Evolutionary conservation across 2,888 invertebrate genomes (phyloP).

Genomic region (Lingula anatina): DNA sequence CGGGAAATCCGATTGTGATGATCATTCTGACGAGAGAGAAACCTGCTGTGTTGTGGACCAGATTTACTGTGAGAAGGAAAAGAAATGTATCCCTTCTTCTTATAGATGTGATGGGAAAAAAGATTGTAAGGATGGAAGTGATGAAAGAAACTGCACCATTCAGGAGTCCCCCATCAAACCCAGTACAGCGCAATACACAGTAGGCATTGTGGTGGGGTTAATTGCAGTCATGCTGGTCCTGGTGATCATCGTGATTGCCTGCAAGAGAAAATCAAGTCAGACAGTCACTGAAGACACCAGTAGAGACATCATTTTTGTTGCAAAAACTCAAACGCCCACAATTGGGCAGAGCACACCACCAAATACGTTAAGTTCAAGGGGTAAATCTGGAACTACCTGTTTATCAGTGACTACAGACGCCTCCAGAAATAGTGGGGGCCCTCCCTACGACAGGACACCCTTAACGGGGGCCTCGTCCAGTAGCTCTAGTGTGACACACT

Average conservation of each 20-base stretch:
- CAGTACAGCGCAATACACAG: conserved; percentile 35
- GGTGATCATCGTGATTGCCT: conserved; percentile 49
- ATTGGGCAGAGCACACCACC: conserved; percentile 20
- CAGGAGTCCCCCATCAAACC: too few relatives aligned
- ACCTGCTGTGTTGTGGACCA: conserved; percentile 20
- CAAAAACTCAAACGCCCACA: background rate
- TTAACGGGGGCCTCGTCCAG: conserved; percentile 69
- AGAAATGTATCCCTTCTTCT: conserved; percentile 54
- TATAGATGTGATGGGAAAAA: conserved; percentile 24
- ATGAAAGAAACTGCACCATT: conserved; percentile 37
- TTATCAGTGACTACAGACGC: conserved; percentile 31
- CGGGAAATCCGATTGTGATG: conserved; percentile 30
- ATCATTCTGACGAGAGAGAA: conserved; percentile 26
- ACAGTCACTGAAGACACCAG: background rate
- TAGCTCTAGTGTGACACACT: conserved; percentile 60
- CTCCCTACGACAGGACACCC: conserved; percentile 60
- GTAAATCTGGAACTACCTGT: conserved; percentile 32
- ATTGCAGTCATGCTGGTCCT: conserved; percentile 58
- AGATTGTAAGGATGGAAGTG: conserved; percentile 24
- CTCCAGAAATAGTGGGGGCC: conserved; percentile 23
- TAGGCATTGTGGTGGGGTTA: conserved; percentile 55
- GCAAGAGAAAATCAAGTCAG: conserved; percentile 32
- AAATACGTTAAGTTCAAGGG: conserved; percentile 25
- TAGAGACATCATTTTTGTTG: background rate
- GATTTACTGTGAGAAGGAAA: conserved; percentile 35